Evolutionary conservation across 2,797 vertebrate species (phyloP), one percentile per base, ranked within the genome.

Genomic region (Melanotaenia pygmaea): DNA sequence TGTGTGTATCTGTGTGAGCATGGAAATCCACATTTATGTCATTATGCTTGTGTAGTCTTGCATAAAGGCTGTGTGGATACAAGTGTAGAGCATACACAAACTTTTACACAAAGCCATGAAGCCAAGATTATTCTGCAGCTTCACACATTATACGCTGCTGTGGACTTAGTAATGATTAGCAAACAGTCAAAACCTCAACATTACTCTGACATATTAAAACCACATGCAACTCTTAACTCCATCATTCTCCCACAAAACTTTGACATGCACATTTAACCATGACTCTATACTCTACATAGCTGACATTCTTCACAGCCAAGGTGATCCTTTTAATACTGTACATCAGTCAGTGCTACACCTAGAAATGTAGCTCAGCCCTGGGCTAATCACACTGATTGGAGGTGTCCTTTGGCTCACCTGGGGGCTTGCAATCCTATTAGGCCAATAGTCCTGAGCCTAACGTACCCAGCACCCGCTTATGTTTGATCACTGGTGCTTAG

Each of bases 351-450:
- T 72, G 72, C 87, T 78, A 54, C 78, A 91, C 85, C 85, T 81
- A 67, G 78, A 87, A 78, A 76, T 76, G 76, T 88, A 82, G 68
- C 83, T 91, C 80, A 91, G 90, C 90, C 88, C 87, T 82, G 78
- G 82, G 90, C 82, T 93, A 93, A 94, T 94, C 93, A 88, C 24
- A 53, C 74, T 90, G 90, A 92, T 94, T 92, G 90, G 89, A 93
- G 91, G 87, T 90, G 91, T 94, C 91, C 92, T 92, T 91, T 90
- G 90, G 91, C 94, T 95, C 93, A 94, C 93, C 93, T 94, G 92
- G 93, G 93, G 93, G 94, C 92, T 94, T 93, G 82, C 93, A 95
- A 95, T 95, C 94, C 93, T 94, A 95, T 95, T 94, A 94, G 92
- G 91, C 91, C 89, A 91, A 90, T 89, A 92, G 91, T 94, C 93